Percentiles rank a stretch among this genome's conserved stretches.
phyloP scores from a whole-genome alignment of 2,888 invertebrate genomes.

The Pharmacophagus antenor region DNA sequence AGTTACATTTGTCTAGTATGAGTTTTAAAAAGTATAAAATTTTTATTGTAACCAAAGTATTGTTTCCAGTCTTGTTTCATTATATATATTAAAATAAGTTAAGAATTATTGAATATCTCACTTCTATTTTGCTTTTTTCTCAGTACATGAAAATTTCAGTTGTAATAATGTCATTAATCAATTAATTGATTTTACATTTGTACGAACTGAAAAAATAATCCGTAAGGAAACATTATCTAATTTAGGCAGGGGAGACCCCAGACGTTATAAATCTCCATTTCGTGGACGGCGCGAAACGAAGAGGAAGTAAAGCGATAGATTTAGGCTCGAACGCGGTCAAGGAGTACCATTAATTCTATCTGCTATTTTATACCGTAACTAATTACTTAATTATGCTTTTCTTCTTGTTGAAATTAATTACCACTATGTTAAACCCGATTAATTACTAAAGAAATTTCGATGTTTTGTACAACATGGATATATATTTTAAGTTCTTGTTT shows the following conservation, averaged over 20 bases:
- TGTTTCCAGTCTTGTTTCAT: too few relatives aligned
- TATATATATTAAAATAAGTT: too few relatives aligned
- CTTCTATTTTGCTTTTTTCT: too few relatives aligned
- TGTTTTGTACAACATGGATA: background rate
- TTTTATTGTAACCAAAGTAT: too few relatives aligned
- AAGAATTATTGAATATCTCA: too few relatives aligned
- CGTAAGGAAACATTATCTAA: background rate
- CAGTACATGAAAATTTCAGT: too few relatives aligned
- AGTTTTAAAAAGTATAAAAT: too few relatives aligned
- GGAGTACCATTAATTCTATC: slow-evolving; percentile 11
- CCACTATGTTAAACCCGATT: background rate
- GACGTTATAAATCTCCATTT: slow-evolving; percentile 11
- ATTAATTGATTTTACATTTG: background rate
- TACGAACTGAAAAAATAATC: background rate
- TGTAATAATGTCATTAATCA: background rate
- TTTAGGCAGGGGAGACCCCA: background rate
- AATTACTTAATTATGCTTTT: slow-evolving; percentile 9
- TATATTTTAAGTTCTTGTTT: background rate
- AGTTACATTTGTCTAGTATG: background rate
- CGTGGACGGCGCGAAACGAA: background rate
- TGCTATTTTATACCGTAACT: slow-evolving; percentile 1
- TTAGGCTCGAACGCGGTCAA: slow-evolving; percentile 10
- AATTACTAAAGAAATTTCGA: background rate
- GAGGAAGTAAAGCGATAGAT: slow-evolving; percentile 5
- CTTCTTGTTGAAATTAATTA: slow-evolving; percentile 4